Conservation (phyloP, 64 coral and sea anemone genomes). For the Montipora efflorescens region DNA sequence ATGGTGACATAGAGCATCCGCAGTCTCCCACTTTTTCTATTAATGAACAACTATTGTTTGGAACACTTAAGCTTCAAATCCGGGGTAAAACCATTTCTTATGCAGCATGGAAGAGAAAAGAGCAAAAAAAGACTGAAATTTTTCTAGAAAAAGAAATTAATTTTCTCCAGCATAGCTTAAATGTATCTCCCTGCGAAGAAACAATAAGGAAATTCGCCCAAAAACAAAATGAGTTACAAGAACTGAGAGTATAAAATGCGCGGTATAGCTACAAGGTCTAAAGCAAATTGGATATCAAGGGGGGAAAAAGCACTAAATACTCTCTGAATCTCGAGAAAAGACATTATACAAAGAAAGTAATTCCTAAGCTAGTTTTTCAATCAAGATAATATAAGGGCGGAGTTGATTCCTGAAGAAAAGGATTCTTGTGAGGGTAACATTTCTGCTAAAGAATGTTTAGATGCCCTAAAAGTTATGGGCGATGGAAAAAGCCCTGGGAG, state of each 20-base stretch:
- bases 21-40: background rate
- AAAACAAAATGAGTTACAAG: no score
- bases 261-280: no score
- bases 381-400: background rate
- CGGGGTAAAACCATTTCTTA: background rate
- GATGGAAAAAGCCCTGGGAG: constrained; percentile 10
- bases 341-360: background rate
- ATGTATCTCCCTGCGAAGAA: no score
- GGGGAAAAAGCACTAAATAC: constrained; percentile 18
- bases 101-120: background rate
- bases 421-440: constrained; percentile 21
- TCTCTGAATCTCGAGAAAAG: constrained; percentile 12
- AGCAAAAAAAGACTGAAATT: background rate
- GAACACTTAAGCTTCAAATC: no score
- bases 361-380: background rate
- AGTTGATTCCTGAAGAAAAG: background rate
- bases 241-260: no score
- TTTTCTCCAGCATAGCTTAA: no score
- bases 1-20: background rate
- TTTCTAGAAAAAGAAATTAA: no score
- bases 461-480: constrained; percentile 6
- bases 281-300: background rate
- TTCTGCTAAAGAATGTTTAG: constrained; percentile 36
- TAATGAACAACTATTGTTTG: no score
- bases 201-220: no score